These are phyloP conservation scores for Caradrina kadenii DNA, from an alignment of 2,888 invertebrate genomes.

Conservation along the genomic window DNA sequence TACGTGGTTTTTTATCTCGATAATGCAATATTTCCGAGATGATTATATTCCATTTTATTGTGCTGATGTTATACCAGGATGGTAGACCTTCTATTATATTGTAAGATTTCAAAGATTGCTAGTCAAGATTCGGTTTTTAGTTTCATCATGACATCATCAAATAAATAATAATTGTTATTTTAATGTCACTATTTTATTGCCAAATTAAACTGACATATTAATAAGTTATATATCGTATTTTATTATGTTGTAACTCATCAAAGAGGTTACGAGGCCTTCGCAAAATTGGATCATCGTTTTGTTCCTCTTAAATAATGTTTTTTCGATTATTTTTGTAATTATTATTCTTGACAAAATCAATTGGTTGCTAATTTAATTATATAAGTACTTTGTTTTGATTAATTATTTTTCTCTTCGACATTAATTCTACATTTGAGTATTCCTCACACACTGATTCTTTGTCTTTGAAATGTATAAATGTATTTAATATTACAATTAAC, in stretches of 20 bases:
- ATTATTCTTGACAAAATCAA: no score
- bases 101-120: neutral
- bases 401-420: no score
- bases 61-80: neutral
- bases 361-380: no score
- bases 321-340: neutral
- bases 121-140: neutral
- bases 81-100: neutral
- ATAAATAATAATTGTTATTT: neutral
- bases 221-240: neutral
- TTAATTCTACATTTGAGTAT: no score
- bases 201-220: neutral
- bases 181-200: neutral
- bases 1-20: conserved; percentile 1
- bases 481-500: no score
- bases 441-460: no score
- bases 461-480: no score
- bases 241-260: neutral
- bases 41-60: neutral
- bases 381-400: no score
- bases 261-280: neutral
- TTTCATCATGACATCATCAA: conserved; percentile 8
- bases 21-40: conserved; percentile 9
- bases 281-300: neutral
- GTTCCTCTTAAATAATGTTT: no score